Percentiles rank a stretch among this genome's conserved stretches.
Evolutionary conservation across 1,140 invertebrate genomes (phyloP).

Genomic region (Drosophila seguyi): DNA sequence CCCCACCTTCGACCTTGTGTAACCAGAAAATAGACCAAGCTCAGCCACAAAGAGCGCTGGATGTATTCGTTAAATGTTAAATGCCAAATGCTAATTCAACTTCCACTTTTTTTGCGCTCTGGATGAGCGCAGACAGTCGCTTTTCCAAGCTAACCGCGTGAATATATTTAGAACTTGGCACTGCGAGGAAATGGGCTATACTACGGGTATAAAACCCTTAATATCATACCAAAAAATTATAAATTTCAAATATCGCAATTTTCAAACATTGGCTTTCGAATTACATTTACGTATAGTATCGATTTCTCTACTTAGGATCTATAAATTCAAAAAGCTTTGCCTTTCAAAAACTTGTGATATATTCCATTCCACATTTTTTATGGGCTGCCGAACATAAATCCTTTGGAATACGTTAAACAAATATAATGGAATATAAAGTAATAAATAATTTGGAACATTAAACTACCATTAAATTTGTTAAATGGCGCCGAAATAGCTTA

Average conservation of each 20-base stretch:
- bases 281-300: too few relatives aligned
- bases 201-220: too few relatives aligned
- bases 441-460: neutral
- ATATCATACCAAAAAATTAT: too few relatives aligned
- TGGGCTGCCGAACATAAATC: neutral
- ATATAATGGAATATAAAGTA: neutral
- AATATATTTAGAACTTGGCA: constrained; percentile 32
- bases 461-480: neutral
- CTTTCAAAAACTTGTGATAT: neutral
- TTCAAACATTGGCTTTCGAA: too few relatives aligned
- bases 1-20: constrained; percentile 61
- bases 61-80: constrained; percentile 49
- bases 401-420: neutral
- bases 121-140: constrained; percentile 51
- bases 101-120: constrained; percentile 38
- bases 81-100: constrained; percentile 74
- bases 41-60: constrained; percentile 29
- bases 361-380: neutral
- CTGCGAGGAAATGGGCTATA: neutral
- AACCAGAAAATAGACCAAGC: constrained; percentile 12
- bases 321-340: neutral
- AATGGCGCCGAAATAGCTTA: constrained; percentile 2
- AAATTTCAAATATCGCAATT: too few relatives aligned
- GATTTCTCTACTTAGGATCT: too few relatives aligned
- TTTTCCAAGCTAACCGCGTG: constrained; percentile 33